Base-by-base conservation (phyloP, 2,797 vertebrate genomes). In the Odontamblyopus lacepedii region DNA sequence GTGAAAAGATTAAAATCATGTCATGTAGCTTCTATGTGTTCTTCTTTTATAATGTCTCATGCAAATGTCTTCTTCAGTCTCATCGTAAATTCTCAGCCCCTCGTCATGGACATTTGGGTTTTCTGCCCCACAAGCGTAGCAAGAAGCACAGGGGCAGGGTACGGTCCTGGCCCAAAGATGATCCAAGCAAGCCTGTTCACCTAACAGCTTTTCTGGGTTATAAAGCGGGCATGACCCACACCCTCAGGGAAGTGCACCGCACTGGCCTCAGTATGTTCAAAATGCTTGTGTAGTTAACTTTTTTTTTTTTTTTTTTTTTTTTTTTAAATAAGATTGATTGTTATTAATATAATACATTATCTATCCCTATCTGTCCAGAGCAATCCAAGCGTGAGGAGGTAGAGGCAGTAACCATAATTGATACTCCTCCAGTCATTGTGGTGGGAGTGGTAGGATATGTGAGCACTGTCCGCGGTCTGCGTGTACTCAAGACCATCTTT, bases 141-240 rank as follows among this genome's bases (percentile, higher is more conserved):
- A 90, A 83, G 23, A 94, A 90, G 76, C 96, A 97, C 73, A 91
- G 93, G 2, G 97, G 97, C 27, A 96, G 87, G 85, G 95, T 97
- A 83, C 96, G 95, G 79, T 92, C 94, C 0, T 98, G 96, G 96
- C 96, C 97, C 8, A 95, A 94, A 85, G 97, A 99, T 2, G 94
- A 98, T 76, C 93, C 96, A 75, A 94, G 90, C 83, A 86, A 88
- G 69, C 96, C 97, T 0, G 95, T 99, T 8, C 97, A 99, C 85
- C 94, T 99, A 80, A 95, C 96, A 0, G 97, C 95, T 62, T 98
- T 98, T 89, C 86, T 97, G 91, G 97, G 97, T 77, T 98, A 98
- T 89, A 99, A 99, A 85, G 97, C 97, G 0, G 97, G 97, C 72
- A 99, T 98, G 97, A 98, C 97, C 0, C 97, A 99, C 89, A 95